Base-by-base conservation (phyloP, 2,888 invertebrate genomes). In the Octodonta nipae region DNA sequence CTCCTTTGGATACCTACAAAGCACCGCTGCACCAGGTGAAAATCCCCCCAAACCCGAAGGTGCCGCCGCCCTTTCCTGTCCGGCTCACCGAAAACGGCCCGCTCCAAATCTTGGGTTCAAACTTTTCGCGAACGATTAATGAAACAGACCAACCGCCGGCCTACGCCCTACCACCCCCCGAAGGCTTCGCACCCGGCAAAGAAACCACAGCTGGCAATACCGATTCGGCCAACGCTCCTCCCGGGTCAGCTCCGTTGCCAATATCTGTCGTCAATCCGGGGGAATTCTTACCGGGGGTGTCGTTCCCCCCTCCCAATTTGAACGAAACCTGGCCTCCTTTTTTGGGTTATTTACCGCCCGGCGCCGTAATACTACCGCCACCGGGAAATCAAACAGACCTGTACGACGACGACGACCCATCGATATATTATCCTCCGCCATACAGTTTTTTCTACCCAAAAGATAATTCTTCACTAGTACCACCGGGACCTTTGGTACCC, bases 1-100 rank as follows among this genome's bases (percentile, higher is more conserved):
- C 79, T 31, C 77, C 87, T 13, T 83, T 88, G 46, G 88, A 88
- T 56, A 73, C 79, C 57, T 88, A 82, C 60, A 71, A 78, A 60
- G 85, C 86, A 42, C 85, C 86, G 14, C 69, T 71, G 52, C 73
- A 87, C 50, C 86, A 81, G 63, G 83, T 88, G 55, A 85, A 84
- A 63, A 71, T 88, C 51, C 86, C 87, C 26, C 63, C 75, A 31
- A 75, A 78, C 60, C 85, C 86, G 6, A 78, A 78, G 62, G 75
- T 87, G 50, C 86, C 88, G 63, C 88, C 88, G 71, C 88, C 88
- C 66, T 88, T 88, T 78, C 88, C 88, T 58, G 79, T 88, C 64
- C 86, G 83, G 66, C 77, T 88, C 62, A 71, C 73, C 61, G 83
- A 86, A 58, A 73, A 78, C 56, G 87, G 85, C 54, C 87, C 87